phyloP scores from a whole-genome alignment of 2,113 vertebrate genomes.

The Egretta garzetta region DNA sequence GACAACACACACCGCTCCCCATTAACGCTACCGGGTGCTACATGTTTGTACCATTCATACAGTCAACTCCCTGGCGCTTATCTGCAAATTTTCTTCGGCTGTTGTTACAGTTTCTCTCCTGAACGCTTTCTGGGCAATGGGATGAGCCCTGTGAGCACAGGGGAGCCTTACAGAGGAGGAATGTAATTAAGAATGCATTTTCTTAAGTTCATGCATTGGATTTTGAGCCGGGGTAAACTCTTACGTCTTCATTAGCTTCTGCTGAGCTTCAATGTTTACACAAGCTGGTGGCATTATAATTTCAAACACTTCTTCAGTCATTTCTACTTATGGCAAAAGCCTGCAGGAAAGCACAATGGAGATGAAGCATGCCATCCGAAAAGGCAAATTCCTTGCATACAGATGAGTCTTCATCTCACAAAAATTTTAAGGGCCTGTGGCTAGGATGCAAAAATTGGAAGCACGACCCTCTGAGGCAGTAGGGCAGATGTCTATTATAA shows the following conservation, averaged over 20 bases:
- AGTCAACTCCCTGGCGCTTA: not conserved
- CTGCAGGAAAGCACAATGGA: not conserved
- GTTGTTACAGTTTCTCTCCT: not conserved
- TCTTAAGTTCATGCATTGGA: not conserved
- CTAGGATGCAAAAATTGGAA: not conserved
- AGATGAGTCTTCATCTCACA: not conserved
- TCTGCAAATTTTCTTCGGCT: not conserved
- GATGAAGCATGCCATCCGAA: not conserved
- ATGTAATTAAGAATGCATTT: not conserved
- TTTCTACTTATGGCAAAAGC: slow-evolving; percentile 11
- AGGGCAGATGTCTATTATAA: not conserved
- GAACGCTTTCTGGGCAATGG: not conserved
- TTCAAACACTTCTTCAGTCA: slow-evolving; percentile 6
- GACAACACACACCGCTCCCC: not conserved
- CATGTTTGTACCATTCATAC: not conserved
- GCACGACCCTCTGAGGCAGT: not conserved
- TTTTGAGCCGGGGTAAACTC: not conserved
- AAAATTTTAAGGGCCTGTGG: not conserved
- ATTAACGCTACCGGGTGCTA: not conserved
- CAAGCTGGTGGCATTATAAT: not conserved
- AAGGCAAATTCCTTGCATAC: not conserved
- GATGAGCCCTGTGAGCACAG: not conserved
- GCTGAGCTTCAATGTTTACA: not conserved
- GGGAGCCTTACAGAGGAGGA: not conserved
- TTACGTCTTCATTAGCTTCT: not conserved